Base-by-base conservation (phyloP, 2,113 vertebrate species). In the Prunella fulvescens region DNA sequence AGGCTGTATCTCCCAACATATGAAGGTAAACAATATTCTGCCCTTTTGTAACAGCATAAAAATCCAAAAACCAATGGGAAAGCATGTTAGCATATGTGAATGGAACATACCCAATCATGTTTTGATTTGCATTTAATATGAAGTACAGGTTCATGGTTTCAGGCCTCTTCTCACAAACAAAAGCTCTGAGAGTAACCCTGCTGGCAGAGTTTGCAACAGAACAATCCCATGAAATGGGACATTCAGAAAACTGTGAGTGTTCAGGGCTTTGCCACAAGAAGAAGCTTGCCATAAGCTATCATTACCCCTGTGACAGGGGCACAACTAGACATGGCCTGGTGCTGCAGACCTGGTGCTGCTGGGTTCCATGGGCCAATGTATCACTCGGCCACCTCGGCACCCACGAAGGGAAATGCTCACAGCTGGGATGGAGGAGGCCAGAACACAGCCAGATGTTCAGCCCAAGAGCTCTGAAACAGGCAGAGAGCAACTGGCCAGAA, bases 391-490 rank as follows among this genome's bases (percentile, higher is more conserved):
- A 23, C 28, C 39, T 31, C 18, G 39, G 47, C 50, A 81, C 26
- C 31, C 56, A 14, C 0, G 0, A 37, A 61, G 45, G 45, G n/a
- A 71, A 60, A 60, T 15, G 42, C 70, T 51, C 25, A 24, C 37
- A 54, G 56, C 51, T 79, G 77, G 6, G 51, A 31, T 9, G 5
- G 10, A 61, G 45, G 40, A 65, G 61, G 19, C 13, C 31, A 14
- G 23, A 66, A 65, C 1, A 16, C 37, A 51, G 45, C 12, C 39
- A 58, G 3, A 0, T 0, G 0, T 20, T 60, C 40, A 39, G n/a
- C 14, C 37, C 54, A 33, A 12, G 28, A 60, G 71, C 25, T 70
- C 48, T 40, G 48, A 50, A 48, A 48, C 23, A 48, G 47, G 47
- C 47, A 48, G 47, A 53, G 19, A 69, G 14, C 48, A 61, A 14